Conservation (phyloP, 2,888 invertebrate species). For the Caenorhabditis sp. region DNA sequence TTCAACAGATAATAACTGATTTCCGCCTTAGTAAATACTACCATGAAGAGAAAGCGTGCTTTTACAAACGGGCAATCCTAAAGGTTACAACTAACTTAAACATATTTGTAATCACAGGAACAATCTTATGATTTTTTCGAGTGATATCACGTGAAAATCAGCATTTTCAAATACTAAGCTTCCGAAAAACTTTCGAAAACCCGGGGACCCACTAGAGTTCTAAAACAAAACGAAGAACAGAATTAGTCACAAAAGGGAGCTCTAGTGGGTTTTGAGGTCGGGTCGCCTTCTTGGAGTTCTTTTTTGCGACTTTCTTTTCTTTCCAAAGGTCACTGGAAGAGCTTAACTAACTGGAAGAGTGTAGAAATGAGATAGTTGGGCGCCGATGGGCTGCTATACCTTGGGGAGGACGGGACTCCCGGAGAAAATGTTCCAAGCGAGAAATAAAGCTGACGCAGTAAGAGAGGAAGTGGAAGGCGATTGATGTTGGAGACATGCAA, state of each 20-base stretch:
- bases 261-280: not conserved
- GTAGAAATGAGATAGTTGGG: conserved; percentile 27
- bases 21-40: no score
- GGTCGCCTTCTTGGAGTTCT: conserved; percentile 10
- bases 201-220: no score
- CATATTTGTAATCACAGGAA: no score
- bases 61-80: no score
- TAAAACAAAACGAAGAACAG: not conserved
- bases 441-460: not conserved
- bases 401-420: conserved; percentile 24
- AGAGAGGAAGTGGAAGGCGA: conserved; percentile 9
- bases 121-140: no score
- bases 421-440: not conserved
- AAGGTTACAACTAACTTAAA: no score
- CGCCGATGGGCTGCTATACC: conserved; percentile 13
- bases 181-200: no score
- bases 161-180: no score
- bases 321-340: conserved; percentile 46
- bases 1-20: no score
- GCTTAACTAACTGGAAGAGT: conserved; percentile 50
- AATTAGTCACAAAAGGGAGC: not conserved
- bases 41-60: no score
- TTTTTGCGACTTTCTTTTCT: conserved; percentile 21
- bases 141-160: no score
- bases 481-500: conserved; percentile 35